Conservation (phyloP, 2,888 invertebrate genomes). For the Lobophora halterata region DNA sequence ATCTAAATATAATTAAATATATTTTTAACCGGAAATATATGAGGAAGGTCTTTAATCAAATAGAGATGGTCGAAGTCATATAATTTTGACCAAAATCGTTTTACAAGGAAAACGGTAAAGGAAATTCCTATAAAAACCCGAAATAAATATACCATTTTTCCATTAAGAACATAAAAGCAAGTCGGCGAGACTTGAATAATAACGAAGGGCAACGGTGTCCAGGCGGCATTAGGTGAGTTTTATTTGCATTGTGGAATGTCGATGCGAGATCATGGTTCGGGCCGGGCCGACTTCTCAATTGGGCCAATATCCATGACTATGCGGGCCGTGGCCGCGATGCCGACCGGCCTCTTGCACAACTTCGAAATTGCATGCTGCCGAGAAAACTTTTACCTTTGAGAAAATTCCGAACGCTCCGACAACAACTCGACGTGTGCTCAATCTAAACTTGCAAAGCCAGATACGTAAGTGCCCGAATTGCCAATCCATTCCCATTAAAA, state of each 20-base stretch:
- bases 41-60: constrained; percentile 19
- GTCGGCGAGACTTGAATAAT: constrained; percentile 78
- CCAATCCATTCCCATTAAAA: constrained; percentile 56
- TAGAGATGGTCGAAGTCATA: constrained; percentile 41
- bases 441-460: constrained; percentile 62
- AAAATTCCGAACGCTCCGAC: constrained; percentile 63
- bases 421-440: constrained; percentile 58
- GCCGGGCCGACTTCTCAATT: constrained; percentile 57
- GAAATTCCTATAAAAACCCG: constrained; percentile 63
- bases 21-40: constrained; percentile 12
- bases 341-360: constrained; percentile 56
- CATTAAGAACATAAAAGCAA: constrained; percentile 78
- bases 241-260: constrained; percentile 66
- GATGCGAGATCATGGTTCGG: constrained; percentile 52
- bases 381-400: constrained; percentile 71
- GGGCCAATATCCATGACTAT: constrained; percentile 73
- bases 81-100: constrained; percentile 52
- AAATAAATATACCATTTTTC: constrained; percentile 77
- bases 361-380: constrained; percentile 66
- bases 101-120: constrained; percentile 63
- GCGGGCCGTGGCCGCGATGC: constrained; percentile 38
- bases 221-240: constrained; percentile 67
- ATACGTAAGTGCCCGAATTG: constrained; percentile 59
- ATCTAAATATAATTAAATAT: constrained; percentile 4
- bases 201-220: constrained; percentile 76